Base-by-base conservation (phyloP, 2,888 invertebrate genomes). In the Apoda limacodes region DNA sequence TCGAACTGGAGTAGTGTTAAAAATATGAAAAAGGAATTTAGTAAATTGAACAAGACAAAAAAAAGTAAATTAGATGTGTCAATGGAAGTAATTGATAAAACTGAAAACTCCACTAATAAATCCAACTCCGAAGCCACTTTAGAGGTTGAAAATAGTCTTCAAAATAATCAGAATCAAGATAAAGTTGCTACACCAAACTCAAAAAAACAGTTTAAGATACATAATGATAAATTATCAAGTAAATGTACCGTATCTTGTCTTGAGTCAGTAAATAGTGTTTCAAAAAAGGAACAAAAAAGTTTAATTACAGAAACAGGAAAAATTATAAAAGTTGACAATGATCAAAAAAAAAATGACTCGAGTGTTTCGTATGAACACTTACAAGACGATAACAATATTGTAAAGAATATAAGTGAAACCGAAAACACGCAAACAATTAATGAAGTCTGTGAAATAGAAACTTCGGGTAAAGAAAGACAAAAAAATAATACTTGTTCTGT, bases 11-110 rank as follows among this genome's bases (percentile, higher is more conserved):
- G 55, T 37, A 71, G 60, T 62, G 72, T 76, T 0, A 76, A 74
- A 42, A 72, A 50, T 52, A 78, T 78, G 76, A 68, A 64, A 47
- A 74, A 70, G 40, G 78, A 75, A 42, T 75, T 81, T 30, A 70
- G 64, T 48, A 78, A 70, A 45, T 45, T 71, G 22, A 69, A 67
- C 35, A 72, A 70, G 35, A 53, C 56, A 35, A 64, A 66, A 35
- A 67, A 51, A 45, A 75, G 53, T 38, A 82, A 80, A 56, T 42
- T 81, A 5, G 75, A 80, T 66, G 64, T 75, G 28, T 81, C 81
- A 15, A 70, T 76, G 44, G 74, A 80, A 56, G 69, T 67, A 65
- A 63, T 58, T 37, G 74, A 75, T 38, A 75, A 63, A 44, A 53
- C 55, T 25, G 55, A 69, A 43, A 55, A 32, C 32, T 34, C 46